These are phyloP conservation scores for Perca flavescens DNA, from an alignment of 2,113 vertebrate species.

Conservation along the genomic window DNA sequence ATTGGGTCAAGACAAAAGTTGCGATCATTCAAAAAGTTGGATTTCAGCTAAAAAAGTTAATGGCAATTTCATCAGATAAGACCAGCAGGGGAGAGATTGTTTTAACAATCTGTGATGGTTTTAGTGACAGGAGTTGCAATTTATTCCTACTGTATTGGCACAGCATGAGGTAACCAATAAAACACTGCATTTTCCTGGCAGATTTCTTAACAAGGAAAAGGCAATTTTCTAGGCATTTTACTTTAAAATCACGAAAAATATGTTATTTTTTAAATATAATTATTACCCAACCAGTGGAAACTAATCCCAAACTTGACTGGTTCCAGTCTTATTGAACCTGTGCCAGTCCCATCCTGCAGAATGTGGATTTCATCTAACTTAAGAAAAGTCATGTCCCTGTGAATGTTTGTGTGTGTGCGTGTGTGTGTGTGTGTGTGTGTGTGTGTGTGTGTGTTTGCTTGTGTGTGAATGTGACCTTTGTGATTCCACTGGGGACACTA, in stretches of 20 bases:
- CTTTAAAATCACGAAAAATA: conserved; percentile 1
- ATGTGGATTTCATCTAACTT: conserved; percentile 12
- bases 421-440: not conserved
- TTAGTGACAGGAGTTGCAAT: not conserved
- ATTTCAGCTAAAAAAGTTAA: not conserved
- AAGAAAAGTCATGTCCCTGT: not conserved
- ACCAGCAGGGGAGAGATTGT: not conserved
- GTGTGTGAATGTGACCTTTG: conserved; percentile 66
- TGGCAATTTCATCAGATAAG: not conserved
- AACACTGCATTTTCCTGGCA: not conserved
- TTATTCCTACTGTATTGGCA: not conserved
- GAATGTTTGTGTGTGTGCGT: not conserved
- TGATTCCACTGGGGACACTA: conserved; percentile 31
- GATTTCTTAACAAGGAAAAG: not conserved
- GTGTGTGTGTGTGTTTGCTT: conserved; percentile 36
- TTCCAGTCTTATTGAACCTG: conserved; percentile 3
- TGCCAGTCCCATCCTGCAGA: not conserved
- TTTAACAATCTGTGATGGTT: not conserved
- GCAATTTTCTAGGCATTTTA: not conserved
- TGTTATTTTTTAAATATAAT: not conserved
- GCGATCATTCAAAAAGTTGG: not conserved
- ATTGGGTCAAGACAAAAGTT: no score
- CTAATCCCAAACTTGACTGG: conserved; percentile 22
- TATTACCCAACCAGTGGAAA: conserved; percentile 8
- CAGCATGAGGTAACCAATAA: not conserved